Base-by-base conservation (phyloP, 2,888 invertebrate genomes). In the Macrosiphum euphorbiae region DNA sequence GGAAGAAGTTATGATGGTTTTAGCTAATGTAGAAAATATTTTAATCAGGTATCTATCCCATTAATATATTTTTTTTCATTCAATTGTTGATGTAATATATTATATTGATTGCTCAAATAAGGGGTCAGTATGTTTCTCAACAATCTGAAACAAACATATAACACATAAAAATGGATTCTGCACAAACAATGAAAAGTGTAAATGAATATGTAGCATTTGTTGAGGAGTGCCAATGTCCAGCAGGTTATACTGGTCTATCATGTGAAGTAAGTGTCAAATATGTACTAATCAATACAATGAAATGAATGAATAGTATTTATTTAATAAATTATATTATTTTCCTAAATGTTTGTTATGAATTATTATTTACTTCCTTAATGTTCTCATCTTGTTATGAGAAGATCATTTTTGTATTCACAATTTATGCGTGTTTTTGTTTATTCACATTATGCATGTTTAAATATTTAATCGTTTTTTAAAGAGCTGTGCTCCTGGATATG, bases 1-100 rank as follows among this genome's bases (percentile, higher is more conserved):
- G 94, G 98, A 99, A 96, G 99, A 99, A 95, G 97, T 99, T 91
- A 98, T 99, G 98, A 99, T 99, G 98, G 97, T 98, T 94, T 96
- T 99, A 95, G 98, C 98, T 94, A 97, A 98, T 95, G 96, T 99
- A 28, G 98, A 98, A 92, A 97, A 97, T 95, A 97, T 99, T 92
- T 96, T 98, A 8, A 97, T 98, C 92, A 97, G 97, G 96, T 96
- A 95, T 92, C 95, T 94, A 47, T 91, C 41, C n/a, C 44, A 87
- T 78, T 16, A 26, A 67, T 52, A 35, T 41, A 44, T 88, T 52
- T 24, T 44, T n/a, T 44, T 1, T 8, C 0, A 13, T 78, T 10
- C 11, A 11, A 41, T 35, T 47, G 20, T 67, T n/a, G 4, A 28
- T 52, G 3, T 90, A 92, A 88, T 24, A 50, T 50, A 16, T 88